phyloP scores from a whole-genome alignment of 92 coral and sea anemone species.

The Hydrozoanthus gracilis region DNA sequence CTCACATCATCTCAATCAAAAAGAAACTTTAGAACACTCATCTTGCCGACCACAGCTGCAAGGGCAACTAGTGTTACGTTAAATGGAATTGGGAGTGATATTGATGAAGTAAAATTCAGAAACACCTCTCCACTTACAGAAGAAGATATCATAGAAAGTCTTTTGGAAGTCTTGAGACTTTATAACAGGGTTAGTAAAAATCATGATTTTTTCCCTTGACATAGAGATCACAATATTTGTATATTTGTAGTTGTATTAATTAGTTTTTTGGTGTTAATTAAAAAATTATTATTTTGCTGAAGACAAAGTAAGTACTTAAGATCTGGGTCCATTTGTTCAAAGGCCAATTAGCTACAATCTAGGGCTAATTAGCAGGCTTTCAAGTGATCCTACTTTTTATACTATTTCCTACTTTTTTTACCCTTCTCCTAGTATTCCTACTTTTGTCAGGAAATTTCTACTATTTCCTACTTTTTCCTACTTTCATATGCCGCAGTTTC shows the following conservation, averaged over 20 bases:
- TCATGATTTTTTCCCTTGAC: neutral
- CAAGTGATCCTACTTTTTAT: no score
- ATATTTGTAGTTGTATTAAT: neutral
- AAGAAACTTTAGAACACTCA: conserved; percentile 60
- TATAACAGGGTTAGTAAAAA: conserved; percentile 75
- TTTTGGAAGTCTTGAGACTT: conserved; percentile 78
- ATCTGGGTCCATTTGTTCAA: no score
- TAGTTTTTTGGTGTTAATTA: no score
- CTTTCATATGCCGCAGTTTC: no score
- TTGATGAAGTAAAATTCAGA: conserved; percentile 84
- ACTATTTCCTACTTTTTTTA: no score
- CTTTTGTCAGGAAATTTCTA: no score
- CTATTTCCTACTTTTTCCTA: no score
- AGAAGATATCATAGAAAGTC: conserved; percentile 82
- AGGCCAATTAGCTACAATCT: no score
- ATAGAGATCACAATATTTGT: neutral
- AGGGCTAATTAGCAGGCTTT: no score
- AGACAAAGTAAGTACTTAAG: no score
- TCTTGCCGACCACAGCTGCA: conserved; percentile 86
- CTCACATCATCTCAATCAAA: conserved; percentile 41
- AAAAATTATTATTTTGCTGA: no score
- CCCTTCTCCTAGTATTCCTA: no score
- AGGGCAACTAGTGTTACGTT: conserved; percentile 72
- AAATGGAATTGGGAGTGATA: conserved; percentile 90
- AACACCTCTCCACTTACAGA: conserved; percentile 71